Conservation (phyloP, 2,797 vertebrate species). For the Poecilia gillii region DNA sequence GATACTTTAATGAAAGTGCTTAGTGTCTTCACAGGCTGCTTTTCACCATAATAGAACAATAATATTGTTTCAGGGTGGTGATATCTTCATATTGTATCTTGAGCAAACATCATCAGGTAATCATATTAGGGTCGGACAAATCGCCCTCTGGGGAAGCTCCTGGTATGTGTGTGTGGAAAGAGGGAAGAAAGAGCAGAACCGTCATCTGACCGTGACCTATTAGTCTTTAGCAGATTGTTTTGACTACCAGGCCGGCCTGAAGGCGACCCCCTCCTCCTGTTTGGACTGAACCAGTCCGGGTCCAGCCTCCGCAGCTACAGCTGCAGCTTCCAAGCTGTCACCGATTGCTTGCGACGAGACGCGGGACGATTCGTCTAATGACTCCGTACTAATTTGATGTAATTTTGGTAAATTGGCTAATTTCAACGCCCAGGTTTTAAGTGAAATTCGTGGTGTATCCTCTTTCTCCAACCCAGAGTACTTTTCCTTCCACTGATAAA, state of each 20-base stretch:
- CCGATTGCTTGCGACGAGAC: slow-evolving; percentile 6
- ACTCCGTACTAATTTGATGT: slow-evolving; percentile 47
- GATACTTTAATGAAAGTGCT: slow-evolving; percentile 33
- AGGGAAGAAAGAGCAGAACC: slow-evolving; percentile 51
- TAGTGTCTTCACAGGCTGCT: slow-evolving; percentile 27
- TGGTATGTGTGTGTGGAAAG: slow-evolving; percentile 56
- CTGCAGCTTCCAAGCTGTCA: slow-evolving; percentile 43
- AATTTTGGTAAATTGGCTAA: slow-evolving; percentile 53
- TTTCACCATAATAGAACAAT: slow-evolving; percentile 43
- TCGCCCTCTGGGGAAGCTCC: slow-evolving; percentile 58
- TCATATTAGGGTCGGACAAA: slow-evolving; percentile 76
- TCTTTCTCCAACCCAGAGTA: slow-evolving; percentile 22
- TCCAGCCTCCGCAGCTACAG: slow-evolving; percentile 51
- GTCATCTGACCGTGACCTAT: slow-evolving; percentile 69
- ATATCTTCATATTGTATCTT: slow-evolving; percentile 67
- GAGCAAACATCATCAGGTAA: slow-evolving; percentile 74
- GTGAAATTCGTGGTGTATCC: slow-evolving; percentile 21
- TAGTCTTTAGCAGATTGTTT: slow-evolving; percentile 77
- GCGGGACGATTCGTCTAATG: slow-evolving; percentile 15
- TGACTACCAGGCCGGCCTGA: slow-evolving; percentile 67
- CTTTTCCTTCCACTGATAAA: slow-evolving; percentile 51
- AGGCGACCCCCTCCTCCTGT: slow-evolving; percentile 46
- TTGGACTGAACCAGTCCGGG: slow-evolving; percentile 58
- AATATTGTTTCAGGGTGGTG: slow-evolving; percentile 59
- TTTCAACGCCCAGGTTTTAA: slow-evolving; percentile 31